Evolutionary conservation across 1,140 invertebrate species (phyloP).

Genomic region (Habropoda laboriosa): DNA sequence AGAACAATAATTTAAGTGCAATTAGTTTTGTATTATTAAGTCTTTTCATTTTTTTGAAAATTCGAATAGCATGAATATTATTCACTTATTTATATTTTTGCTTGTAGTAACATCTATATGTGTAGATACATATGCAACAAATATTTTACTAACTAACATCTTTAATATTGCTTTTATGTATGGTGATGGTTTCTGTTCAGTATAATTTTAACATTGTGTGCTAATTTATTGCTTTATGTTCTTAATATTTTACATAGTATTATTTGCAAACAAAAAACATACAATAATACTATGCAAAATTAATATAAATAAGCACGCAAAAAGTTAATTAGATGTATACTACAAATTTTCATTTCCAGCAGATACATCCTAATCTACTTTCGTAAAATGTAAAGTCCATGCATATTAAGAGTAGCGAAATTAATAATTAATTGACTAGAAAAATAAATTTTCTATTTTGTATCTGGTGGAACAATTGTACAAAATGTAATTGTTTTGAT

Average conservation of each 20-base stretch:
- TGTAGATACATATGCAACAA: constrained; percentile 15
- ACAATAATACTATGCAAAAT: not conserved
- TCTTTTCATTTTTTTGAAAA: not conserved
- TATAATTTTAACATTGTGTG: constrained; percentile 28
- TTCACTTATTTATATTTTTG: constrained; percentile 36
- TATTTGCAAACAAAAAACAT: no score
- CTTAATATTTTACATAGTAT: no score
- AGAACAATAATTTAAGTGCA: not conserved
- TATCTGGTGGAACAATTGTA: constrained; percentile 41
- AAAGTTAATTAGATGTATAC: not conserved
- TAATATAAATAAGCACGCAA: constrained; percentile 38
- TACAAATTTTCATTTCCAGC: constrained; percentile 8
- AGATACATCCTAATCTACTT: constrained; percentile 8
- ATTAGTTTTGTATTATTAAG: not conserved
- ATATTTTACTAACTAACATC: constrained; percentile 16
- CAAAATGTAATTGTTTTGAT: constrained; percentile 41
- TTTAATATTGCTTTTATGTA: constrained; percentile 27
- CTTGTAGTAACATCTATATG: constrained; percentile 28
- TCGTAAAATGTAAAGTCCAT: not conserved
- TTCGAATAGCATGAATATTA: constrained; percentile 33
- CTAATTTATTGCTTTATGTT: constrained; percentile 16
- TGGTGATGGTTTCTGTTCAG: constrained; percentile 14
- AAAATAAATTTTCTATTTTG: constrained; percentile 12
- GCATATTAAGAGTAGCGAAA: not conserved
- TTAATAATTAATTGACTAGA: not conserved